Evolutionary conservation across 1,140 invertebrate species (phyloP), one percentile per base, ranked within the genome.

Genomic region (Lepidurus packardi): DNA sequence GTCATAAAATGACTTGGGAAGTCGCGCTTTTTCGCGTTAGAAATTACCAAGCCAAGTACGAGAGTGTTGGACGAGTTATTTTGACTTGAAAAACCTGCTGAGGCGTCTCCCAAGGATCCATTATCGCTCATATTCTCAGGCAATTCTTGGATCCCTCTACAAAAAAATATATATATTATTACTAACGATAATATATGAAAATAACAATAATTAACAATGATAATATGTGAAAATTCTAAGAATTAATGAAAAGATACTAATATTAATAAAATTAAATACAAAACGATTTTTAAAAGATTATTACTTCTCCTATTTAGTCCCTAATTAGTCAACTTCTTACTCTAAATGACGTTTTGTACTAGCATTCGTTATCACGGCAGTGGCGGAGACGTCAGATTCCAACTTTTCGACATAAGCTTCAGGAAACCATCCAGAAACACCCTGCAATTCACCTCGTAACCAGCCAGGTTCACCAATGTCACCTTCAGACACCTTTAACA

Each of bases 401-500:
- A 95, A 84, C 43, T 90, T 90, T 83, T 98, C 94, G 13, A 96
- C 96, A 85, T 98, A 99, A 7, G 94, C 94, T 85, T 98, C 94
- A 5, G 98, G 97, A 86, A 99, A 99, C 95, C 96, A 98, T n/a
- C 97, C 97, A 7, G 91, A 92, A 80, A 92, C 90, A 25, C 93
- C 94, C 82, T 93, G 88, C 43, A 95, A 90, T 83, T 95, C 93
- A 6, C 98, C 98, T 80, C 94, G 94, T 80, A 96, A 87, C 98
- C 98, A 99, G n/a, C 97, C 97, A 10, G 96, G 95, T 84, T 99
- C 97, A 1, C 93, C 92, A 82, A 91, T 92, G 85, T 96, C 93
- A 78, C 92, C 91, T 43, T 91, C 86, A 42, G 94, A 92, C 34
- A 97, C 91, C 92, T 43, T 25, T 44, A 24, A 11, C 10, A 10